phyloP scores from a whole-genome alignment of 1,140 invertebrate genomes.

The Teleopsis dalmanni region DNA sequence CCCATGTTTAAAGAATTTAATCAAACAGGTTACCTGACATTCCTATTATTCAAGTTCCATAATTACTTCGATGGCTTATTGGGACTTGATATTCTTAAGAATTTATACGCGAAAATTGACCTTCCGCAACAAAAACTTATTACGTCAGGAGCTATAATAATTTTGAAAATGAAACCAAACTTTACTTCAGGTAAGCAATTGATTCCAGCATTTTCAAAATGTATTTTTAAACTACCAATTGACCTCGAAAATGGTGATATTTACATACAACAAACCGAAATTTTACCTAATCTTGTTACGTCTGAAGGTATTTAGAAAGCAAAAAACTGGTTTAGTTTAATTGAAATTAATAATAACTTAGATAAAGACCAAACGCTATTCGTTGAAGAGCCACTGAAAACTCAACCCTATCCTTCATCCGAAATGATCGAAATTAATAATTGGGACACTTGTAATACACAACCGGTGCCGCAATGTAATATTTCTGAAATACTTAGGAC shows the following conservation, averaged over 20 bases:
- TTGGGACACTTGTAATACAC: no score
- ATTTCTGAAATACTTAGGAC: no score
- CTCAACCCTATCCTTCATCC: no score
- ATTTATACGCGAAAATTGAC: slow-evolving; percentile 1
- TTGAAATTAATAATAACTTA: background rate
- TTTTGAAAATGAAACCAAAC: background rate
- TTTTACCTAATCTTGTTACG: background rate
- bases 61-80: slow-evolving; percentile 9
- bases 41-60: slow-evolving; percentile 14
- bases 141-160: background rate
- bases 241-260: background rate
- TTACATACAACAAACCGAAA: background rate
- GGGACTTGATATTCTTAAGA: no score
- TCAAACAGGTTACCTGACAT: background rate
- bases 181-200: background rate
- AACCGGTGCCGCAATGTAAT: no score
- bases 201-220: background rate
- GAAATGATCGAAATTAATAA: no score
- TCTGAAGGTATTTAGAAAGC: background rate
- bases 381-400: no score
- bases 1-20: slow-evolving; percentile 12
- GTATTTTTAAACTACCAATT: background rate
- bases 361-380: background rate
- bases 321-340: background rate
- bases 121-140: no score